These are phyloP conservation scores for Brachionus angularis DNA, from an alignment of 1,140 invertebrate genomes.

Conservation along the genomic window DNA sequence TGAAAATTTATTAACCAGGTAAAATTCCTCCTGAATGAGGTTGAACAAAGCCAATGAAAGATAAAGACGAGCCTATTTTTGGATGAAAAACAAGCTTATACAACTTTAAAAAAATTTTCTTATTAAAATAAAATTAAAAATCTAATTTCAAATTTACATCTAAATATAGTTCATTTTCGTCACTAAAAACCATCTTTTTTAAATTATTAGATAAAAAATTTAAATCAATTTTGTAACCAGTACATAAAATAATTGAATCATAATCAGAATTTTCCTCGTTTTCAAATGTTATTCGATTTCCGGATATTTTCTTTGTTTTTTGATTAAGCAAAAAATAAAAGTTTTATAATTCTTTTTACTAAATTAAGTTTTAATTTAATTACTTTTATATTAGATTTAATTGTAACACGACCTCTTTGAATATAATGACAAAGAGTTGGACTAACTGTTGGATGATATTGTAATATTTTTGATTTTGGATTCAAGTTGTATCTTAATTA, in stretches of 20 bases:
- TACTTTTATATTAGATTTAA: conserved; percentile 52
- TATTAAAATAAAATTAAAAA: not conserved
- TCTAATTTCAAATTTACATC: conserved; percentile 13
- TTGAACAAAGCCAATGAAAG: conserved; percentile 56
- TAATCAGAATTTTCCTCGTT: not conserved
- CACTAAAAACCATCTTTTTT: conserved; percentile 13
- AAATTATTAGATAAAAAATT: conserved; percentile 28
- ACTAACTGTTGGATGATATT: conserved; percentile 55
- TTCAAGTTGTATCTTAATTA: conserved; percentile 51
- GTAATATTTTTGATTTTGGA: conserved; percentile 52
- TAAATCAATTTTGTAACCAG: conserved; percentile 17
- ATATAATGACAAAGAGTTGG: conserved; percentile 54
- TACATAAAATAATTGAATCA: conserved; percentile 26
- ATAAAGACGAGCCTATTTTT: conserved; percentile 49
- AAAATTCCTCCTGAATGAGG: conserved; percentile 54
- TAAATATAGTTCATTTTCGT: conserved; percentile 8
- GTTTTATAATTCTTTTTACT: not conserved
- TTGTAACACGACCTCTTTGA: conserved; percentile 50
- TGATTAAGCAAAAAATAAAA: too few species aligned
- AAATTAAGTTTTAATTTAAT: not conserved
- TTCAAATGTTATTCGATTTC: not conserved
- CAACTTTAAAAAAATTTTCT: conserved; percentile 47
- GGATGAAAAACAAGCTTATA: conserved; percentile 55
- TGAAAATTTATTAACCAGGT: conserved; percentile 44
- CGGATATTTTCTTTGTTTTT: conserved; percentile 25